Base-by-base conservation (phyloP, 2,888 invertebrate species). In the Parascotia fuliginaria region DNA sequence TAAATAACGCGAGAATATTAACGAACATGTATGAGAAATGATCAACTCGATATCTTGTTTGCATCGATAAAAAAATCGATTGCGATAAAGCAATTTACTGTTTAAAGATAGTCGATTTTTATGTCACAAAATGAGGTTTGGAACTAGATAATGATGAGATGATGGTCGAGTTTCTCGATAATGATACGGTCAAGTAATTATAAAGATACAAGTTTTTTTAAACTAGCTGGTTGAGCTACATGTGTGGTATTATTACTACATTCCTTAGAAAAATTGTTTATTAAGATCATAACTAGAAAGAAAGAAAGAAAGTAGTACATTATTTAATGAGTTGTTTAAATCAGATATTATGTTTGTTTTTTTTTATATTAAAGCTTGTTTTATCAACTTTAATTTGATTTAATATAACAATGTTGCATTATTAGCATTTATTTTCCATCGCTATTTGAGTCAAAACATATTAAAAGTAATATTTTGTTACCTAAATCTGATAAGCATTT, bases 181-280 rank as follows among this genome's bases (percentile, higher is more conserved):
- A 66, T 66, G 61, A 68, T 61, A 68, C 55, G 58, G 68, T 65
- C 40, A 24, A 55, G 53, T 66, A 61, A 65, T 66, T 65, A 61
- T 59, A 29, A 55, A 60, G 42, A 61, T 55, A 54, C 6, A 13
- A 14, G 1, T 47, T 60, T 57, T 64, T 63, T 68, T 54, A 29
- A 68, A 36, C 36, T 45, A 44, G 47, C 48, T 47, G 27, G 48
- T 41, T 45, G 51, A 51, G 52, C 55, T 37, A 34, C 65, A 54
- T 65, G 65, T 67, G 60, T 55, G 57, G 55, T 47, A 45, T 22
- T 6, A 44, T 56, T 55, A 12, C 45, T 48, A 55, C 42, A 27
- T 51, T 55, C 28, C 50, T 36, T 22, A 34, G 1, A 5, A 22
- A 11, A 22, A 36, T 36, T 0, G 15, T 11, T 36, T 14, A 13